Evolutionary conservation across 2,888 invertebrate genomes (phyloP).

Genomic region (Xiphydria camelus): DNA sequence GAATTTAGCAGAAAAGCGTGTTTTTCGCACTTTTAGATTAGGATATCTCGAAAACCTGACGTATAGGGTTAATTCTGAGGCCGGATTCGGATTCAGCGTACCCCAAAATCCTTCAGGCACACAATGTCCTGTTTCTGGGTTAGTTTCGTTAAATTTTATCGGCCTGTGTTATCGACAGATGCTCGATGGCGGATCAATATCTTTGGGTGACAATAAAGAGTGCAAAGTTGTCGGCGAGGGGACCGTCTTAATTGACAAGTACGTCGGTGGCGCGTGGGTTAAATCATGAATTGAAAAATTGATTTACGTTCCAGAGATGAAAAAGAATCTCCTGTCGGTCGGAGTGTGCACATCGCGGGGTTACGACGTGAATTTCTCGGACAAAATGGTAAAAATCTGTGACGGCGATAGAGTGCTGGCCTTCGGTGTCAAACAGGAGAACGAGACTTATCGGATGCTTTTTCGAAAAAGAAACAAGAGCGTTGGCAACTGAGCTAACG

Average conservation of each 20-base stretch:
- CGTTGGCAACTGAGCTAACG: constrained; percentile 12
- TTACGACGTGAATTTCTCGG: constrained; percentile 9
- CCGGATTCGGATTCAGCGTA: too few relatives aligned
- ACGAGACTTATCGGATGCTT: constrained; percentile 10
- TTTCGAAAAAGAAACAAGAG: constrained; percentile 3
- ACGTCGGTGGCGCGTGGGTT: constrained; percentile 9
- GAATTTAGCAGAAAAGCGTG: too few relatives aligned
- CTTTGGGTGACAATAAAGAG: background rate
- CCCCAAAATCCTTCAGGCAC: too few relatives aligned
- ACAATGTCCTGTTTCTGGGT: too few relatives aligned
- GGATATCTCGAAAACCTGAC: too few relatives aligned
- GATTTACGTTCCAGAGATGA: constrained; percentile 20
- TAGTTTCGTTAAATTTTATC: too few relatives aligned
- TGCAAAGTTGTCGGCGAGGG: constrained; percentile 10
- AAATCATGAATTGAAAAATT: constrained; percentile 16
- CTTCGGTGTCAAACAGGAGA: constrained; percentile 10
- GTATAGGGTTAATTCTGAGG: too few relatives aligned
- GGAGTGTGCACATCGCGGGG: constrained; percentile 12
- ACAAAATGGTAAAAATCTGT: constrained; percentile 1
- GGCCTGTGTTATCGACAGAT: background rate
- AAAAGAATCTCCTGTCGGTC: constrained; percentile 26
- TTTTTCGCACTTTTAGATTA: too few relatives aligned
- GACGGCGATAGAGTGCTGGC: constrained; percentile 7
- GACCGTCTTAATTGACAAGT: constrained; percentile 10
- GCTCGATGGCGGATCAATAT: background rate